Percentiles rank a stretch among this genome's conserved stretches.
These are phyloP conservation scores for Cygnus buccinator DNA, from an alignment of 2,113 vertebrate species.

Conservation along the genomic window DNA sequence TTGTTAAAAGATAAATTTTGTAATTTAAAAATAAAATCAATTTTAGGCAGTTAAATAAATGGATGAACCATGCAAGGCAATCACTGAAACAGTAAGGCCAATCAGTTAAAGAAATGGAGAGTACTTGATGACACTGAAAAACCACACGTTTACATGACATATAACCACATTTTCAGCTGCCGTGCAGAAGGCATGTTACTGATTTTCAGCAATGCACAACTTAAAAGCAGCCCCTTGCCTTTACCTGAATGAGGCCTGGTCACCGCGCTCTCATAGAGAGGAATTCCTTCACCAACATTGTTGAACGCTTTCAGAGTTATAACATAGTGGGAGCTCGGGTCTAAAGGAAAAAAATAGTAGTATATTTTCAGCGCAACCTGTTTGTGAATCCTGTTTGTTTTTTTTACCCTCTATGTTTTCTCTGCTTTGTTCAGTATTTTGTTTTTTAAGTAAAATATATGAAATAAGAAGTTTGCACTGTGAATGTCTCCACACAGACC, in stretches of 20 bases:
- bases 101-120: not conserved
- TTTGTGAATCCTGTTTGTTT: not conserved
- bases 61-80: accelerated
- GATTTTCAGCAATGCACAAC: not conserved
- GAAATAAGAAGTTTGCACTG: not conserved
- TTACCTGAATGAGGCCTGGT: slow-evolving; percentile 95
- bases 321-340: slow-evolving; percentile 96
- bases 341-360: slow-evolving; percentile 66
- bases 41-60: not conserved
- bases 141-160: accelerated
- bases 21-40: not conserved
- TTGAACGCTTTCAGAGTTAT: slow-evolving; percentile 97
- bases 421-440: not conserved
- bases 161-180: not conserved
- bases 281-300: slow-evolving; percentile 95
- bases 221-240: not conserved
- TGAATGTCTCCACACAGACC: not conserved
- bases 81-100: not conserved
- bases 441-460: not conserved
- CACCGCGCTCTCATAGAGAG: slow-evolving; percentile 95
- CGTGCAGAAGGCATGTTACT: accelerated
- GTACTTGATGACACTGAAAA: too few species aligned
- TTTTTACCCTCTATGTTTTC: not conserved
- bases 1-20: not conserved
- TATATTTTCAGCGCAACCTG: not conserved